Base-by-base conservation (phyloP, 2,888 invertebrate genomes). In the Amphimallon solstitiale region DNA sequence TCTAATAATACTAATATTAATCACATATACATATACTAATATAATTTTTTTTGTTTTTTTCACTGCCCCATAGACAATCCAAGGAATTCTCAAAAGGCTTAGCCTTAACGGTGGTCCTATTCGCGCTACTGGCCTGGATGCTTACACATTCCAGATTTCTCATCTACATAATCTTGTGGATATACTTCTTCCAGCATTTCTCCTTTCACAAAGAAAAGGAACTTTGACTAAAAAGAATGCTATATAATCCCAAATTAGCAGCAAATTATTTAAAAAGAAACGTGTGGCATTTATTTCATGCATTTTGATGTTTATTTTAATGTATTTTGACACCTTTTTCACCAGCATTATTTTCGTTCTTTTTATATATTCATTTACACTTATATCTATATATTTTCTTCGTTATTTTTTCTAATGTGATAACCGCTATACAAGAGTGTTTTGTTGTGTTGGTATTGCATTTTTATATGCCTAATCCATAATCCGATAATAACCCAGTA, bases 61-160 rank as follows among this genome's bases (percentile, higher is more conserved):
- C 70, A 63, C 48, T 72, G 59, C 70, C 66, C 59, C 69, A 64
- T 76, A 77, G 77, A 74, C 74, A 71, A 73, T 73, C 74, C 73
- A 76, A 75, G 70, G 73, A 73, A 70, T 69, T 71, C 69, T 68
- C 70, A 59, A 69, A 67, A 62, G 68, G 73, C 68, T 63, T 72
- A 71, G 66, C 72, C 68, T 71, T 71, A 61, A 62, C 74, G 68
- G 68, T 75, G 46, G 63, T 77, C 69, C 70, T 76, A 54, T 75
- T 74, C 68, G 74, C 76, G 14, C 51, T 74, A 43, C 61, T 76
- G 34, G 76, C 76, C 60, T 78, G 70, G 71, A 66, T 71, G 52
- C 59, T 74, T 51, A 71, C 71, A 63, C 68, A 71, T 61, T 71
- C 71, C 60, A 71, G 68, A 59, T 43, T 71, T 48, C 66, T 72